Evolutionary conservation across 2,797 vertebrate species (phyloP).

Genomic region (Melanotaenia pygmaea): DNA sequence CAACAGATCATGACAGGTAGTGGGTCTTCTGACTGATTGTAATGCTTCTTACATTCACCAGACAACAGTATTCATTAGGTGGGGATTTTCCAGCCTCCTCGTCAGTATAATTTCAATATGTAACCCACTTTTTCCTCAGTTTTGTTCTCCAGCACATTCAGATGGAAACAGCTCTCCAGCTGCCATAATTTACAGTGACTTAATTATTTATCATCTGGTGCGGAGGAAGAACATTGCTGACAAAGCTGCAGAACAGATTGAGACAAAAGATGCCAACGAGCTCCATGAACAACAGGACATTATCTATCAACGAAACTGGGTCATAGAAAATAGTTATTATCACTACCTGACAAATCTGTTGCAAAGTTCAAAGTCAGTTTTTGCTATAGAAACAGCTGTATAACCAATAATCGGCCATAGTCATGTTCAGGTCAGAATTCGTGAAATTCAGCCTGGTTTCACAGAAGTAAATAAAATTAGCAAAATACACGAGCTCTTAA

Average conservation of each 20-base stretch:
- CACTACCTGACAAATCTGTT: neutral
- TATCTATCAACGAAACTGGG: neutral
- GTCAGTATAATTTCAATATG: neutral
- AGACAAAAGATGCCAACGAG: neutral
- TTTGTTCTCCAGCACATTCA: slow-evolving; percentile 2
- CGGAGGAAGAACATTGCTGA: neutral
- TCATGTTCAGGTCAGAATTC: neutral
- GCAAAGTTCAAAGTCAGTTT: neutral
- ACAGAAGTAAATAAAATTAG: too few relatives aligned
- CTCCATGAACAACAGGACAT: neutral
- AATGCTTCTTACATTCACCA: neutral
- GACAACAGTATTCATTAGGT: neutral
- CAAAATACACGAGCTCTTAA: too few relatives aligned
- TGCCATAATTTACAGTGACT: neutral
- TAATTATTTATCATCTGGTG: neutral
- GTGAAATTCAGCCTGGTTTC: neutral
- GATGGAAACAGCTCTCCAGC: neutral
- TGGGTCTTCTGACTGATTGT: slow-evolving; percentile 8
- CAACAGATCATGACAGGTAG: neutral
- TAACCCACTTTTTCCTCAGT: neutral
- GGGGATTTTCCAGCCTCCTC: neutral
- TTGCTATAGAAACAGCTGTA: neutral
- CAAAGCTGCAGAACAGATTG: neutral
- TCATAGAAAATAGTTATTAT: neutral
- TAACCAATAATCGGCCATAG: neutral